Evolutionary conservation across 1,140 invertebrate genomes (phyloP).

Genomic region (Neoseiulus cucumeris): DNA sequence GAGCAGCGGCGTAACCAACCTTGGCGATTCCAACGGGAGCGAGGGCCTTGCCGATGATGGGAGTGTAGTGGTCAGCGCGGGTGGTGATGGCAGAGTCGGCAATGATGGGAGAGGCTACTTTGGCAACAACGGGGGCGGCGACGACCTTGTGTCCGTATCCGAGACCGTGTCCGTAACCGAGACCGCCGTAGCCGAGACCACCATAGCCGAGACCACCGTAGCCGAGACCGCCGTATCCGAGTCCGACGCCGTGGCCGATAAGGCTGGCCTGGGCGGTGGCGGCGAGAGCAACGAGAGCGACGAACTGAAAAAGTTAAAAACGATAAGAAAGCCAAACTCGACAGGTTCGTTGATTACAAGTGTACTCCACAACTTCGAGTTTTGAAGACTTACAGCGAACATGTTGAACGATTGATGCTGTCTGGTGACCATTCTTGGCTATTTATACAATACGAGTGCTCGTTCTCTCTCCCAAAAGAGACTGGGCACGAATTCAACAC

Average conservation of each 20-base stretch:
- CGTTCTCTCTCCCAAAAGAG: background rate
- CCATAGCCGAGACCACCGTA: background rate
- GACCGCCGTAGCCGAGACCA: background rate
- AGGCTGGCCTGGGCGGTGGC: background rate
- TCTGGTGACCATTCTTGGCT: background rate
- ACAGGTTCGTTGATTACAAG: background rate
- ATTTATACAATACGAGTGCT: background rate
- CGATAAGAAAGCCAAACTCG: background rate
- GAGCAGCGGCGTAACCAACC: background rate
- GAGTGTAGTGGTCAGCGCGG: background rate
- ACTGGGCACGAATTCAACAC: background rate
- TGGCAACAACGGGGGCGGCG: background rate
- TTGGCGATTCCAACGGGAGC: background rate
- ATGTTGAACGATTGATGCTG: background rate
- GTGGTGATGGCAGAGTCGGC: background rate
- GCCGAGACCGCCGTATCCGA: background rate
- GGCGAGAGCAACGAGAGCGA: background rate
- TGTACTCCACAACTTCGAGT: background rate
- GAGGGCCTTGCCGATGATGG: background rate
- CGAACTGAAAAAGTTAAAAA: background rate
- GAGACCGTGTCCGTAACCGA: conserved; percentile 8
- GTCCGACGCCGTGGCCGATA: background rate
- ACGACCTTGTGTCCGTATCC: background rate
- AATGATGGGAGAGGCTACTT: background rate
- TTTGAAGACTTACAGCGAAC: background rate